phyloP scores from a whole-genome alignment of 2,888 invertebrate genomes.

The Himalopsyche japonica region DNA sequence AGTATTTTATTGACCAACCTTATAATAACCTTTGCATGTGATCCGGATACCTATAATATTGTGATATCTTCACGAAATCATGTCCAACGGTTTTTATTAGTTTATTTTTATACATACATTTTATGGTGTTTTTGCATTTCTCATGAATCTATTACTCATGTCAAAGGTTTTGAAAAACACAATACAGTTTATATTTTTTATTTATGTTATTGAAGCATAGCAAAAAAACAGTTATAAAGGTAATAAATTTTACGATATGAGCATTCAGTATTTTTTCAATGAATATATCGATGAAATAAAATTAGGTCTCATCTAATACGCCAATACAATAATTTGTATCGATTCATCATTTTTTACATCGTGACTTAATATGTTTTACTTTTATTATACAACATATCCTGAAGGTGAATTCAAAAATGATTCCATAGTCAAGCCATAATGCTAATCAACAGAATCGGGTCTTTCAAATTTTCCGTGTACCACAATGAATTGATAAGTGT shows the following conservation, averaged over 20 bases:
- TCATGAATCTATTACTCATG: not conserved
- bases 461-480: too few relatives aligned
- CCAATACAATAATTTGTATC: too few relatives aligned
- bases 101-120: not conserved
- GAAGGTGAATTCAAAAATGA: too few relatives aligned
- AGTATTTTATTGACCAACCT: not conserved
- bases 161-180: not conserved
- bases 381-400: too few relatives aligned
- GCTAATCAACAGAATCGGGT: too few relatives aligned
- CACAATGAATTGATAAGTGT: too few relatives aligned
- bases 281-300: too few relatives aligned
- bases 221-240: not conserved
- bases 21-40: not conserved
- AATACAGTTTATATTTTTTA: not conserved
- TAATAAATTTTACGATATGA: not conserved
- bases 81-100: not conserved
- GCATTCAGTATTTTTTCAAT: too few relatives aligned
- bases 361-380: too few relatives aligned
- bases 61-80: not conserved
- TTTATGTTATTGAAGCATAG: not conserved
- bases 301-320: too few relatives aligned
- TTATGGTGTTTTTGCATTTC: not conserved
- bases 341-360: too few relatives aligned
- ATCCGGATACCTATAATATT: not conserved
- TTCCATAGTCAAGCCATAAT: too few relatives aligned